Base-by-base conservation (phyloP, 2,797 vertebrate species). In the Sphenodon punctatus region DNA sequence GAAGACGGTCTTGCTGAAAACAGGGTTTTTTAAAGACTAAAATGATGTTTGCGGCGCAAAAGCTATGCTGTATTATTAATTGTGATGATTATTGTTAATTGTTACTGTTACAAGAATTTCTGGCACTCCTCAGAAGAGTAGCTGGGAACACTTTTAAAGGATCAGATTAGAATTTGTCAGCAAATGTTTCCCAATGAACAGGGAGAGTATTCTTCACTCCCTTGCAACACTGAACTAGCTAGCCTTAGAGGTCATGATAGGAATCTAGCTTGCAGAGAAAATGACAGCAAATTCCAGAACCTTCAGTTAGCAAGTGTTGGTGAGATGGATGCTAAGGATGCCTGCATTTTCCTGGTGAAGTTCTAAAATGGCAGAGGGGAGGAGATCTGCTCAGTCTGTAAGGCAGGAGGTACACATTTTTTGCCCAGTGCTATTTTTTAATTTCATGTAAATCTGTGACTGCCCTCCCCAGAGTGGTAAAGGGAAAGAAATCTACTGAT, bases 1-100 rank as follows among this genome's bases (percentile, higher is more conserved):
- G 4, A 1, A 78, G 65, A 64, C 3, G 10, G 10, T 80, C 67
- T 67, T 87, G 74, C 65, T 91, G 76, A 91, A 86, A 56, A 39
- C 39, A n/a, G n/a, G 22, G 38, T 60, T 19, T 14, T 12, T n/a
- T 16, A 22, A 17, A 8, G 34, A 34, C 12, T 30, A 59, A 80
- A 87, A 63, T 23, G 0, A 2, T 4, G 4, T 53, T 59, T 73
- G 48, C n/a, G 75, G 55, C 51, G 65, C 41, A 71, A 43, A 46
- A 58, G 4, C 27, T 79, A 34, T 5, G 6, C 51, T 42, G 5
- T 2, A 1, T 43, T 72, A 63, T 55, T 59, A 53, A 32, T 14
- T 68, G 42, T 51, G 36, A 70, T 41, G 30, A 32, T n/a, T 60
- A 60, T 42, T 4, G 1, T 30, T 53, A 4, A 22, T n/a, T 74